Conservation (phyloP, 2,888 invertebrate species). For the Drosophila cognata region DNA sequence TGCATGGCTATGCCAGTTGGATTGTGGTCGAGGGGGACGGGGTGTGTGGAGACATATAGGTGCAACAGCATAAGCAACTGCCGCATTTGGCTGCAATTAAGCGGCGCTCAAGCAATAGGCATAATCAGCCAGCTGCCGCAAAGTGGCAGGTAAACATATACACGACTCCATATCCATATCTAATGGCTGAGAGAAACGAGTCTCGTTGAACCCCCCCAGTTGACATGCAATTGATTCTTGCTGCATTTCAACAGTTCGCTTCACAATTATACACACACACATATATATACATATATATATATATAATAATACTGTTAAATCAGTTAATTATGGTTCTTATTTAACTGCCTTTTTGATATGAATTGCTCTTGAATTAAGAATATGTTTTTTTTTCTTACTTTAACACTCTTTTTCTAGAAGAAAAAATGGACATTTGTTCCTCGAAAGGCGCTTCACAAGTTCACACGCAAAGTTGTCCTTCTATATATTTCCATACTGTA, state of each 20-base stretch:
- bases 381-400: not conserved
- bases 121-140: conserved; percentile 48
- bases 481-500: not conserved
- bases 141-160: conserved; percentile 35
- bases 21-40: not conserved
- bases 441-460: no score
- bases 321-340: not conserved
- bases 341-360: not conserved
- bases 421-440: no score
- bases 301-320: no score
- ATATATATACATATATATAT: no score
- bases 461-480: not conserved
- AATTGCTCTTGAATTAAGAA: not conserved
- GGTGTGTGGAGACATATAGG: not conserved
- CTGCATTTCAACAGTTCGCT: not conserved
- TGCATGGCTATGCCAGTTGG: not conserved
- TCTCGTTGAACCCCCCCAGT: not conserved
- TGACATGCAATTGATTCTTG: not conserved
- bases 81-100: conserved; percentile 58
- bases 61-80: conserved; percentile 18
- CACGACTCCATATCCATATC: not conserved
- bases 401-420: no score
- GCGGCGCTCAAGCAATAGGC: conserved; percentile 55
- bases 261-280: not conserved
- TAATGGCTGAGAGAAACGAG: not conserved